Evolutionary conservation across 2,888 invertebrate genomes (phyloP).

Genomic region (Tuta absoluta): DNA sequence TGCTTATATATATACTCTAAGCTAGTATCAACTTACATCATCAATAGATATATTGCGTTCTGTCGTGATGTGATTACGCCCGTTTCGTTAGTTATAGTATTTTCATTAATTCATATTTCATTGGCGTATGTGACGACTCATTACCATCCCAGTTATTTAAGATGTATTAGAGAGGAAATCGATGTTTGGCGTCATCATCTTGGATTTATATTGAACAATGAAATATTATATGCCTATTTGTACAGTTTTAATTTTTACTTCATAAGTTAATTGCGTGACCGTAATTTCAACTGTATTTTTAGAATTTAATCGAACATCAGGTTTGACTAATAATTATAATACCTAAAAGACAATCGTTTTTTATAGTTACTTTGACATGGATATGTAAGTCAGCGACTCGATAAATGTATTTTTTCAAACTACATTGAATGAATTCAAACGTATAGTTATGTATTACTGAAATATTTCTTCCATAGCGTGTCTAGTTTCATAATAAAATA

Average conservation of each 20-base stretch:
- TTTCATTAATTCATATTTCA: conserved; percentile 33
- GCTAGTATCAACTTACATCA: too few species aligned
- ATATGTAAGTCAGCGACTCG: neutral
- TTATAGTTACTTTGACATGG: conserved; percentile 50
- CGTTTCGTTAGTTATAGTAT: conserved; percentile 25
- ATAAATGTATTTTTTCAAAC: conserved; percentile 31
- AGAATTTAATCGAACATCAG: conserved; percentile 48
- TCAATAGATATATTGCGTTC: neutral
- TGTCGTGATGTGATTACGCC: conserved; percentile 26
- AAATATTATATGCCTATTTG: conserved; percentile 40
- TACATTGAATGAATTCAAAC: too few species aligned
- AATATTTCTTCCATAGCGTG: conserved; percentile 24
- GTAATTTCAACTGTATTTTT: conserved; percentile 52
- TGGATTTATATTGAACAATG: conserved; percentile 29
- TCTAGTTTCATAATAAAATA: conserved; percentile 18
- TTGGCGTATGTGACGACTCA: conserved; percentile 9
- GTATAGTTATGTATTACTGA: conserved; percentile 24
- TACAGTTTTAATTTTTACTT: conserved; percentile 45
- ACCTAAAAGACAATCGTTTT: conserved; percentile 54
- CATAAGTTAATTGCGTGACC: conserved; percentile 48
- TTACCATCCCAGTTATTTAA: conserved; percentile 15
- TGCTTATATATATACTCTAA: too few species aligned
- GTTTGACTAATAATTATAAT: conserved; percentile 39
- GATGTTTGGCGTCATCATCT: conserved; percentile 9
- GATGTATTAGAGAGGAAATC: conserved; percentile 21